These are phyloP conservation scores for Pheucticus melanocephalus DNA, from an alignment of 2,113 vertebrate species.

Conservation along the genomic window DNA sequence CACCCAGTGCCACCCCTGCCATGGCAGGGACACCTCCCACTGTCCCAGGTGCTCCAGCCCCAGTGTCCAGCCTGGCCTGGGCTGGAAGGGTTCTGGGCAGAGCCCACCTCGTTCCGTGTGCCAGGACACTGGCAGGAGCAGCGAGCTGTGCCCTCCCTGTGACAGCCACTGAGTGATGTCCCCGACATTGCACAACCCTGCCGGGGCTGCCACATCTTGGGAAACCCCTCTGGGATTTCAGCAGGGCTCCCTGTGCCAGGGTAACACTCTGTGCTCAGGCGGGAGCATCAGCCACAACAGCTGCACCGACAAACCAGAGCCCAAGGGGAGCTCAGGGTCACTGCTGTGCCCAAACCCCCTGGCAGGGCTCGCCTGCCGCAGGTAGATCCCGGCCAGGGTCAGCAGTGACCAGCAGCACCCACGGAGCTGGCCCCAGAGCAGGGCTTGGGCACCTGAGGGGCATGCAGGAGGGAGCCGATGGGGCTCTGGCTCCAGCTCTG, in stretches of 20 bases:
- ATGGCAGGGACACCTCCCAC: not conserved
- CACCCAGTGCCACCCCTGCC: too few species aligned
- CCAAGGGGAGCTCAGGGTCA: accelerated
- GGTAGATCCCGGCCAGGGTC: accelerated
- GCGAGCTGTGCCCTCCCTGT: too few species aligned
- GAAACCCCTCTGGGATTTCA: not conserved
- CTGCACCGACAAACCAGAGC: not conserved
- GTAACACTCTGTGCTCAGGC: not conserved
- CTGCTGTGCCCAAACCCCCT: accelerated
- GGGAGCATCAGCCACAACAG: not conserved
- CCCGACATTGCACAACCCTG: not conserved
- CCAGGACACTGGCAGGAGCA: too few species aligned
- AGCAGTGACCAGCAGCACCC: not conserved
- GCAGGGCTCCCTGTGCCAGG: not conserved
- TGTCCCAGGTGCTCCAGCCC: not conserved
- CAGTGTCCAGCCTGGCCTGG: not conserved
- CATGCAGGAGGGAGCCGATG: not conserved
- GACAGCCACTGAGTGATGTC: not conserved
- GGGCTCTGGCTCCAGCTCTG: not conserved
- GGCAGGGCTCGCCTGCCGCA: not conserved
- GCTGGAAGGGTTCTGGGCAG: too few species aligned
- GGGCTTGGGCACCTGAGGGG: accelerated
- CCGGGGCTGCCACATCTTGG: not conserved
- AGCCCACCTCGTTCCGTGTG: too few species aligned
- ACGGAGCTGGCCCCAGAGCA: not conserved